A percentile compares a stretch with the other conserved stretches of the same genome.
phyloP scores from a whole-genome alignment of 2,888 invertebrate genomes.

The Melangyna quadrimaculata region DNA sequence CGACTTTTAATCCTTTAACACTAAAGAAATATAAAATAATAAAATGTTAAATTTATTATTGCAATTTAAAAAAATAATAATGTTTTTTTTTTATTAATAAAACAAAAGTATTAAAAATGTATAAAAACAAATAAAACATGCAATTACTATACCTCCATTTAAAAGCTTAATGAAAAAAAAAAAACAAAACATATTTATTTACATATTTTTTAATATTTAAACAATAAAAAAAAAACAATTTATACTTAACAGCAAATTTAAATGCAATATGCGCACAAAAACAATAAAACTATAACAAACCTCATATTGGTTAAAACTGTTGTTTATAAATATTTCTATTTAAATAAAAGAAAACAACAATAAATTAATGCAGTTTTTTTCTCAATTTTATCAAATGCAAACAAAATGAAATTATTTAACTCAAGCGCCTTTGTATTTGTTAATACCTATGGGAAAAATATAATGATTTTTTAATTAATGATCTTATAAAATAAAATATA shows the following conservation, averaged over 20 bases:
- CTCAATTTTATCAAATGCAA: background rate
- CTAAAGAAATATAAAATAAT: background rate
- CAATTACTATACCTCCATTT: slow-evolving; percentile 62
- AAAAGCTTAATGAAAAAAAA: slow-evolving; percentile 36
- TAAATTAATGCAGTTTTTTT: background rate
- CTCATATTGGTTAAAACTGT: slow-evolving; percentile 11
- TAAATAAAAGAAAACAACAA: background rate
- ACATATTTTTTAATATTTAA: slow-evolving; percentile 40
- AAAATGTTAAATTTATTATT: background rate
- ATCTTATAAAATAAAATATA: slow-evolving; percentile 15
- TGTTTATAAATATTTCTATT: background rate
- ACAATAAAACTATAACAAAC: slow-evolving; percentile 37
- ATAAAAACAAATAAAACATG: slow-evolving; percentile 14
- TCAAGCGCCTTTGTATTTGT: slow-evolving; percentile 68
- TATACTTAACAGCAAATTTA: slow-evolving; percentile 20
- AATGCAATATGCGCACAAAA: slow-evolving; percentile 55
- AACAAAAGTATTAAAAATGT: background rate
- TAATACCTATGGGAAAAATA: slow-evolving; percentile 19
- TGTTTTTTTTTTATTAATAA: background rate
- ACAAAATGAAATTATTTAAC: slow-evolving; percentile 29
- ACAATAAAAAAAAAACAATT: background rate
- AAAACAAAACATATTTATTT: slow-evolving; percentile 36
- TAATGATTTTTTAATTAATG: background rate
- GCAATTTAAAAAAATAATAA: background rate
- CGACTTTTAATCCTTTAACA: background rate